Percentiles rank a stretch among this genome's conserved stretches.
phyloP scores from a whole-genome alignment of 2,888 invertebrate species.

The Catocala nupta region DNA sequence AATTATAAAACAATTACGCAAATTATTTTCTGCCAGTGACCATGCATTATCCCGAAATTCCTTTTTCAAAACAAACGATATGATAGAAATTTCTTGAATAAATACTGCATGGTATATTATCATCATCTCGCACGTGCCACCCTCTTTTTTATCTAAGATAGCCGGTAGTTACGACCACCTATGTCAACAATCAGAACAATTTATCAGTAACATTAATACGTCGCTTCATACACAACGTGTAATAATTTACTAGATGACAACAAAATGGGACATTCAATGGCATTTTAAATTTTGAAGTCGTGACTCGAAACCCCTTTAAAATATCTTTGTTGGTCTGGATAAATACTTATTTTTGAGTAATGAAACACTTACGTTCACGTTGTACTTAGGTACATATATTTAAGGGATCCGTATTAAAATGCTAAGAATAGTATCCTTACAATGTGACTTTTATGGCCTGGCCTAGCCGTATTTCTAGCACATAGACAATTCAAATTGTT shows the following conservation, averaged over 20 bases:
- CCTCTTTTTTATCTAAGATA: slow-evolving; percentile 51
- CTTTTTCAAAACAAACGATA: no score
- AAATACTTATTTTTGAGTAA: slow-evolving; percentile 2
- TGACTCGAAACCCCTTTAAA: slow-evolving; percentile 45
- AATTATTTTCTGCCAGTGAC: no score
- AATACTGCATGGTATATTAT: slow-evolving; percentile 18
- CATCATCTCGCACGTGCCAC: slow-evolving; percentile 59
- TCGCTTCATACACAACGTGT: slow-evolving; percentile 34
- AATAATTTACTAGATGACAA: slow-evolving; percentile 42
- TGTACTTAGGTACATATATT: background rate
- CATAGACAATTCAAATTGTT: no score
- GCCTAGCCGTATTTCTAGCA: no score
- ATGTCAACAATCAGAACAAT: slow-evolving; percentile 69
- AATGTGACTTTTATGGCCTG: no score
- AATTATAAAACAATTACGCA: no score
- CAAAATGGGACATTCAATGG: slow-evolving; percentile 37
- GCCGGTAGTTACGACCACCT: slow-evolving; percentile 77
- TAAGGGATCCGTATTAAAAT: no score
- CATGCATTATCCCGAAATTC: no score
- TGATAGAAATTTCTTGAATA: background rate
- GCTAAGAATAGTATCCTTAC: no score
- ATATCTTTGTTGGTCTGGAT: slow-evolving; percentile 5
- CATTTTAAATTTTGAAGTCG: slow-evolving; percentile 58
- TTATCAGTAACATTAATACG: slow-evolving; percentile 69
- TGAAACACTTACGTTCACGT: slow-evolving; percentile 2